Evolutionary conservation across 1,140 invertebrate species (phyloP).

Genomic region (Calosoma granatense): DNA sequence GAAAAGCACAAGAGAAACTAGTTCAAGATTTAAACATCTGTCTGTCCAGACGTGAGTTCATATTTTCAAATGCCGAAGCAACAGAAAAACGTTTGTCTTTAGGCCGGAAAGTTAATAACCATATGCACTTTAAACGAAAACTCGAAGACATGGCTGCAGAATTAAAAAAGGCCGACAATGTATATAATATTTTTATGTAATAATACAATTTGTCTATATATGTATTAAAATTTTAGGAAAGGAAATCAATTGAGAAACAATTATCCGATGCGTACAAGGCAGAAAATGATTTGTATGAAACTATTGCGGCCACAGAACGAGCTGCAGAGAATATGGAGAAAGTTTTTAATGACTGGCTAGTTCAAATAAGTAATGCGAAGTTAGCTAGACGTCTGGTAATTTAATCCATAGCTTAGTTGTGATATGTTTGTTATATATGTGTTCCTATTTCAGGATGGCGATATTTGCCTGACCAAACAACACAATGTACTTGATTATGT

Average conservation of each 20-base stretch:
- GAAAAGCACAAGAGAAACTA: conserved; percentile 61
- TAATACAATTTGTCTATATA: background rate
- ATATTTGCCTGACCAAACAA: too few species aligned
- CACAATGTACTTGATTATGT: too few species aligned
- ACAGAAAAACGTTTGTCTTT: conserved; percentile 37
- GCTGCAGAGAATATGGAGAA: too few species aligned
- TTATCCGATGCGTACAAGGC: conserved; percentile 27
- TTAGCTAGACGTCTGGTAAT: too few species aligned
- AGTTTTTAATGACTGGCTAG: too few species aligned
- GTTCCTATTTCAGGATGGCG: too few species aligned
- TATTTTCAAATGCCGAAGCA: conserved; percentile 45
- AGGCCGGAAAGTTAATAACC: conserved; percentile 21
- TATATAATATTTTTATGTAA: conserved; percentile 21
- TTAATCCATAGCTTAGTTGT: too few species aligned
- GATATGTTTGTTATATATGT: too few species aligned
- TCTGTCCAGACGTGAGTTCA: conserved; percentile 56
- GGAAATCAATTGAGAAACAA: conserved; percentile 16
- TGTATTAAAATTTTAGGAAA: conserved; percentile 19
- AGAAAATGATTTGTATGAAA: too few species aligned
- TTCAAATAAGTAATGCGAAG: too few species aligned
- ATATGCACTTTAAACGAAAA: conserved; percentile 33
- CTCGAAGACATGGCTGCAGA: conserved; percentile 46
- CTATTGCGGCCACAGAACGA: too few species aligned
- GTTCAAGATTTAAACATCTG: conserved; percentile 65
- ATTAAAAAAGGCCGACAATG: conserved; percentile 43